Conservation (phyloP, 2,113 vertebrate genomes). For the Asarcornis scutulata region DNA sequence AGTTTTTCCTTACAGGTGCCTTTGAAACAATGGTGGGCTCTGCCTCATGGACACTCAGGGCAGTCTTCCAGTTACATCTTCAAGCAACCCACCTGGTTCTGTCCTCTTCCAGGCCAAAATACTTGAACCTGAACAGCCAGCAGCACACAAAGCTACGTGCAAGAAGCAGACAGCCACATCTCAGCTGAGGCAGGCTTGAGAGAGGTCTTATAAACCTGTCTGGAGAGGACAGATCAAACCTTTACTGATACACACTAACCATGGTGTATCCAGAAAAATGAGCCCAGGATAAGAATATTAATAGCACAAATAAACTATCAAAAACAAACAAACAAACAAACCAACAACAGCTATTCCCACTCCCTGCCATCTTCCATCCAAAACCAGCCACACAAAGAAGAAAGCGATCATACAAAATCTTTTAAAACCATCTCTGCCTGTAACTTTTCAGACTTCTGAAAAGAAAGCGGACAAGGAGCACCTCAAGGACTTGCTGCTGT, state of each 20-base stretch:
- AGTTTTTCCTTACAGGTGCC: not conserved
- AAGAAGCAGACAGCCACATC: not conserved
- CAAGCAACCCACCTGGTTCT: not conserved
- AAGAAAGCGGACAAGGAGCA: not conserved
- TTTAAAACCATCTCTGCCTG: not conserved
- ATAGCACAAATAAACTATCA: not conserved
- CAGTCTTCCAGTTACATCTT: not conserved
- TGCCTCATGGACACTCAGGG: fast-evolving
- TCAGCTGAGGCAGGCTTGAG: not conserved
- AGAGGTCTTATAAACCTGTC: not conserved
- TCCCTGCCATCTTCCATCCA: not conserved
- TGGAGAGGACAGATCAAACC: not conserved
- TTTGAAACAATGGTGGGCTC: not conserved
- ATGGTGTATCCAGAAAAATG: not conserved
- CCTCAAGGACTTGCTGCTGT: fast-evolving
- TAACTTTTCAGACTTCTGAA: not conserved
- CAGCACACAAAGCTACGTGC: fast-evolving
- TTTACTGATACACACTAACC: not conserved
- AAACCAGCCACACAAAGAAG: not conserved
- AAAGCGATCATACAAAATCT: not conserved
- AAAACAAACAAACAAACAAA: not conserved
- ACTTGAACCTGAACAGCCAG: not conserved
- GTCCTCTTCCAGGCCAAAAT: not conserved
- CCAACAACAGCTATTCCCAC: not conserved
- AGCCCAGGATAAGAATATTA: fast-evolving